Conservation (phyloP, 2,888 invertebrate species). For the Agrilus mali region DNA sequence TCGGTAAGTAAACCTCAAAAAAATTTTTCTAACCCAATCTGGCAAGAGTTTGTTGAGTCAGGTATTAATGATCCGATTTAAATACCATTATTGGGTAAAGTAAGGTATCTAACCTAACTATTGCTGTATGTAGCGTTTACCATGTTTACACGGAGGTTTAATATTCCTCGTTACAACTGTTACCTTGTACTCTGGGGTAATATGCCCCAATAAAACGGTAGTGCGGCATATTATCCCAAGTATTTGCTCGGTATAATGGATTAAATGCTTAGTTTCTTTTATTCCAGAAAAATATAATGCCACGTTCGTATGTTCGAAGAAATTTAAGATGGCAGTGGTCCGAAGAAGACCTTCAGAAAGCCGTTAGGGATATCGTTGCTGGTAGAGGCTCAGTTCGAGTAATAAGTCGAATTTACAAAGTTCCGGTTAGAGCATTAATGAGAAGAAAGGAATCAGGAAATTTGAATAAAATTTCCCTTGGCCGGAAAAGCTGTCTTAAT, state of each 20-base stretch:
- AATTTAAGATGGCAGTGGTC: neutral
- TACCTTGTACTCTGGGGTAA: constrained; percentile 4
- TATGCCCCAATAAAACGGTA: constrained; percentile 6
- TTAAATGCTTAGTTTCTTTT: neutral
- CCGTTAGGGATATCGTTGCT: constrained; percentile 3
- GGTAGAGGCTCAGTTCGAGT: constrained; percentile 7
- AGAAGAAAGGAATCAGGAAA: constrained; percentile 7
- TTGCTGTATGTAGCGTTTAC: constrained; percentile 3
- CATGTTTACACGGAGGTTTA: constrained; percentile 2
- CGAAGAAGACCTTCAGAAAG: constrained; percentile 2
- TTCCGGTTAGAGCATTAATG: constrained; percentile 8
- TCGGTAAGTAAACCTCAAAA: too few species aligned
- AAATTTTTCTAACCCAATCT: too few species aligned
- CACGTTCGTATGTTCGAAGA: neutral
- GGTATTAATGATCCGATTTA: too few species aligned
- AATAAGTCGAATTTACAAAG: constrained; percentile 6
- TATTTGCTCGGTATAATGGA: constrained; percentile 1
- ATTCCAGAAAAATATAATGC: constrained; percentile 3
- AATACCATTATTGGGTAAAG: too few species aligned
- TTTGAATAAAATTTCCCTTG: constrained; percentile 9
- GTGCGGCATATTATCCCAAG: constrained; percentile 7
- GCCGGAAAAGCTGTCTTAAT: constrained; percentile 7
- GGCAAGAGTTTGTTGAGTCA: too few species aligned
- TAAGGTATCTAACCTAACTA: too few species aligned
- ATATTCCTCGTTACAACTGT: neutral